Evolutionary conservation across 2,113 vertebrate species (phyloP).

Genomic region (Myrmecophaga tridactyla): DNA sequence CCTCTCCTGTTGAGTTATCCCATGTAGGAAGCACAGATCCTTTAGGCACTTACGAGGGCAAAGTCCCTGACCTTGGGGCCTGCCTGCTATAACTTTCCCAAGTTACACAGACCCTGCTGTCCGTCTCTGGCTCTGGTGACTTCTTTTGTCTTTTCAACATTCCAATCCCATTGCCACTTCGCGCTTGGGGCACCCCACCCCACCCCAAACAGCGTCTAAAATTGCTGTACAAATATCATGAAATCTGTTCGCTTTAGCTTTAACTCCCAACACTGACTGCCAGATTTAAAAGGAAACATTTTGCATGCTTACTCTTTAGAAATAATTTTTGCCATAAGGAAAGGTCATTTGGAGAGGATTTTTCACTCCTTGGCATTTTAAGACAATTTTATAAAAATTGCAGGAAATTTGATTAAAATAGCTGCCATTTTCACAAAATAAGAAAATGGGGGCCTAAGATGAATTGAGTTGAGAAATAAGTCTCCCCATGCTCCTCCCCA

Average conservation of each 20-base stretch:
- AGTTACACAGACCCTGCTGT: accelerated
- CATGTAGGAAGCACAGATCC: accelerated
- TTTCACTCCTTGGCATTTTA: background rate
- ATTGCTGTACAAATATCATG: background rate
- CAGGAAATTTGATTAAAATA: background rate
- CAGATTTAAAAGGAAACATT: background rate
- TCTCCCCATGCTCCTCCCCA: background rate
- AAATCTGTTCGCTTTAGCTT: background rate
- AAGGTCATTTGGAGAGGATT: background rate
- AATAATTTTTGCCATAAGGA: background rate
- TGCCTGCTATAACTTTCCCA: accelerated
- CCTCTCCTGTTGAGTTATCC: background rate
- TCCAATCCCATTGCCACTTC: accelerated
- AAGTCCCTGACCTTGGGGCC: accelerated
- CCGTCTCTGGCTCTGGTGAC: accelerated
- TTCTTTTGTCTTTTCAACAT: too few relatives aligned
- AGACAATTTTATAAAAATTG: background rate
- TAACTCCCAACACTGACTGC: background rate
- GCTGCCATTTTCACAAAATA: background rate
- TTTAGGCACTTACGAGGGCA: background rate
- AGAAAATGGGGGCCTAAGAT: background rate
- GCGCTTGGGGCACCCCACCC: background rate
- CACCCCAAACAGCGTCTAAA: too few relatives aligned
- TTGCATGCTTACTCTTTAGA: background rate
- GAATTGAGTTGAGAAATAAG: background rate